phyloP scores from a whole-genome alignment of 1,140 invertebrate species.

The Euura lappo region DNA sequence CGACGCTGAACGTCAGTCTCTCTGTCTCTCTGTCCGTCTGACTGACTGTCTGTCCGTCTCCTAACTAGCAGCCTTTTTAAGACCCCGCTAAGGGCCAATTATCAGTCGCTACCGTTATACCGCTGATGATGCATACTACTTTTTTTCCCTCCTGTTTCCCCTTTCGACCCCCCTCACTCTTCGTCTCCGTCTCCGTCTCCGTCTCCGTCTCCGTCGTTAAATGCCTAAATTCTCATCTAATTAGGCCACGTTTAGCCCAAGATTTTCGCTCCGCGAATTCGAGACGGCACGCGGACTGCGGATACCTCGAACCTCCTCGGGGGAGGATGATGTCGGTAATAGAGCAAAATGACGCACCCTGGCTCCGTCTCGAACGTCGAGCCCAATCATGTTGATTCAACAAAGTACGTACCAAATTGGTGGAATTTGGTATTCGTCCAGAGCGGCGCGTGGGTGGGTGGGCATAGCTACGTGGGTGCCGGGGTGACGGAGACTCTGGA shows the following conservation, averaged over 20 bases:
- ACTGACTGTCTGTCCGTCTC: conserved; percentile 7
- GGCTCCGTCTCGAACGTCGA: conserved; percentile 42
- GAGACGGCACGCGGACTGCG: no score
- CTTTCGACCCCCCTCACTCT: no score
- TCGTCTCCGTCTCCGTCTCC: no score
- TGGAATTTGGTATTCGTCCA: conserved; percentile 63
- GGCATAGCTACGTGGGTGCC: conserved; percentile 13
- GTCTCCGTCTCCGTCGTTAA: background rate
- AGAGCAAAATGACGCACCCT: conserved; percentile 1
- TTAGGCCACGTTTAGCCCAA: background rate
- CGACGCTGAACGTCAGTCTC: conserved; percentile 28
- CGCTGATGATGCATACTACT: conserved; percentile 31
- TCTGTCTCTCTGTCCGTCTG: background rate
- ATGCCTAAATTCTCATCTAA: background rate
- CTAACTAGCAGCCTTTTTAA: conserved; percentile 13
- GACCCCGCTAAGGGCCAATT: conserved; percentile 14
- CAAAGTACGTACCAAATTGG: conserved; percentile 62
- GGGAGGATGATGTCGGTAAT: no score
- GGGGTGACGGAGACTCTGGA: conserved; percentile 33
- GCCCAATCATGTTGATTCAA: conserved; percentile 64
- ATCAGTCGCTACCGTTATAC: conserved; percentile 14
- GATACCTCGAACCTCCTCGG: no score
- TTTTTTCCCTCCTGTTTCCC: conserved; percentile 24
- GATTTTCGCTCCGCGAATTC: no score
- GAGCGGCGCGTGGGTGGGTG: conserved; percentile 11